Evolutionary conservation across 2,797 vertebrate genomes (phyloP).

Genomic region (Peromyscus melanophrys): DNA sequence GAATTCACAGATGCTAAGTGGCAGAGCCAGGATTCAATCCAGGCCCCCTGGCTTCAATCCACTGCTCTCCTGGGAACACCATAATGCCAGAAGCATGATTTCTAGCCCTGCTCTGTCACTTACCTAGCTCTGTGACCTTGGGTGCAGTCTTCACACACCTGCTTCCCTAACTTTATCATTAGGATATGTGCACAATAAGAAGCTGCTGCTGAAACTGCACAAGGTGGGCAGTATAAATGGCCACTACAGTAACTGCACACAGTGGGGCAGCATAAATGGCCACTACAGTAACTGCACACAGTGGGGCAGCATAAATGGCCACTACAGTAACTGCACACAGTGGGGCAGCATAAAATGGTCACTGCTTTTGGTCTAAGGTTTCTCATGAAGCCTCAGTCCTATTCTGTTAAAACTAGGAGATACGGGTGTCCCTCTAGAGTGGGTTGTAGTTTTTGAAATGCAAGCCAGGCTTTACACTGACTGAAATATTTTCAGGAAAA

Average conservation of each 20-base stretch:
- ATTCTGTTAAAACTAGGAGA: neutral
- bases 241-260: neutral
- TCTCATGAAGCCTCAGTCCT: neutral
- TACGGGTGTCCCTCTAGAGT: neutral
- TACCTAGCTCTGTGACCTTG: constrained; percentile 22
- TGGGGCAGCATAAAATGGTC: neutral
- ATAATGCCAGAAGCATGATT: constrained; percentile 7
- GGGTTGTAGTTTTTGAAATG: neutral
- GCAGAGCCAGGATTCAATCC: constrained; percentile 28
- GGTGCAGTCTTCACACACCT: neutral
- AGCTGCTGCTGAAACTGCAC: neutral
- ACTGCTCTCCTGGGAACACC: constrained; percentile 39
- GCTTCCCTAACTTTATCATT: constrained; percentile 41
- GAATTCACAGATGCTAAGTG: constrained; percentile 43
- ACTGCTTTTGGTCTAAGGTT: neutral
- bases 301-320: neutral
- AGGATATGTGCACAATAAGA: neutral
- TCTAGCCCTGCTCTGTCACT: neutral
- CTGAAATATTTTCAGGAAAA: constrained; percentile 22
- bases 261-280: neutral
- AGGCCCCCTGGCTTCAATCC: constrained; percentile 1
- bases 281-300: neutral
- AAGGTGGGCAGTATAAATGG: neutral
- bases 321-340: too few relatives aligned
- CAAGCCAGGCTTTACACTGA: neutral